Conservation (phyloP, 2,113 vertebrate genomes). For the Strix uralensis region DNA sequence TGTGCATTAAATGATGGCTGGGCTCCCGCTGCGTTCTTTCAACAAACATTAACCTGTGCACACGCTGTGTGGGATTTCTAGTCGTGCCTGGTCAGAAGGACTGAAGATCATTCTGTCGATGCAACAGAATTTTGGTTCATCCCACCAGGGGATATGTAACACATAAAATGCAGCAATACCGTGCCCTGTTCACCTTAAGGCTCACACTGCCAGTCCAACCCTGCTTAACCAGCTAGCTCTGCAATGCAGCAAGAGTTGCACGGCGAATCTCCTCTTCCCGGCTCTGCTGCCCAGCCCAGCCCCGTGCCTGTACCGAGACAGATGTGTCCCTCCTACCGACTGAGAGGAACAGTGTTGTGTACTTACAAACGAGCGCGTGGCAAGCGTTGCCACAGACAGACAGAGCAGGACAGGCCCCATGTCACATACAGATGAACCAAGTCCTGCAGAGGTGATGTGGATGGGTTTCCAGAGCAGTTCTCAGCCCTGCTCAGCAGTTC, state of each 20-base stretch:
- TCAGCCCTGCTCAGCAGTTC: neutral
- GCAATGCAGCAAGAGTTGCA: conserved; percentile 15
- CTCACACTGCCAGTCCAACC: neutral
- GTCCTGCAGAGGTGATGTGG: neutral
- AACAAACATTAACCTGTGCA: neutral
- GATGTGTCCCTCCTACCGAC: fast-evolving
- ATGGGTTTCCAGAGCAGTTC: neutral
- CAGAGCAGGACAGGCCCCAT: fast-evolving
- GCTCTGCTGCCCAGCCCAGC: neutral
- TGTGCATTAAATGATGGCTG: no score
- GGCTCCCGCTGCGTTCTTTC: no score
- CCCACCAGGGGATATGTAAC: neutral
- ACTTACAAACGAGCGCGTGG: fast-evolving
- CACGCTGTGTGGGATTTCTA: neutral
- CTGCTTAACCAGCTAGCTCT: neutral
- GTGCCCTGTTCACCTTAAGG: neutral
- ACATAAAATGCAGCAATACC: neutral
- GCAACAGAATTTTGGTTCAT: neutral
- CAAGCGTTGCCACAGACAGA: neutral
- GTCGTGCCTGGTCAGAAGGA: neutral
- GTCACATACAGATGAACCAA: neutral
- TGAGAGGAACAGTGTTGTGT: fast-evolving
- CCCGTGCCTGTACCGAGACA: neutral
- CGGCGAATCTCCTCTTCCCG: neutral
- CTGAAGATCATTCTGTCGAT: neutral